Evolutionary conservation across 2,888 invertebrate species (phyloP).

Genomic region (Acronicta psi): DNA sequence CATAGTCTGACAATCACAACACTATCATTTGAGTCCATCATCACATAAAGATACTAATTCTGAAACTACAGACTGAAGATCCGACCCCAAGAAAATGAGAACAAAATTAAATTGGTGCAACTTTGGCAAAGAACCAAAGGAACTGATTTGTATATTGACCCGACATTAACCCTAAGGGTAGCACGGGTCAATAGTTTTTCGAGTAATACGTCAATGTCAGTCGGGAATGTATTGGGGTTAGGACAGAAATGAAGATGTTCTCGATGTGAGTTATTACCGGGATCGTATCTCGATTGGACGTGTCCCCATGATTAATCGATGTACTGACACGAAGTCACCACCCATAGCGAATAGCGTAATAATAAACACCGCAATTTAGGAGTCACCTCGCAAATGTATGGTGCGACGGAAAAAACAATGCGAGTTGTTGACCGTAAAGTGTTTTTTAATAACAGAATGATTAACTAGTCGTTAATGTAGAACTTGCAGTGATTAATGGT

Average conservation of each 20-base stretch:
- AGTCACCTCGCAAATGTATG: conserved; percentile 40
- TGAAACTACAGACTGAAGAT: conserved; percentile 16
- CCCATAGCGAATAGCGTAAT: conserved; percentile 34
- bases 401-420: conserved; percentile 43
- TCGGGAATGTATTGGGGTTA: conserved; percentile 57
- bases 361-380: conserved; percentile 39
- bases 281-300: conserved; percentile 50
- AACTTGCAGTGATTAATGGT: conserved; percentile 49
- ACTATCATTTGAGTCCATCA: too few species aligned
- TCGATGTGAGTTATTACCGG: conserved; percentile 58
- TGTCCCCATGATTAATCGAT: conserved; percentile 64
- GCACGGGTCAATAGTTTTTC: conserved; percentile 50
- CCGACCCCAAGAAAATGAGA: conserved; percentile 22
- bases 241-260: conserved; percentile 60
- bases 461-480: conserved; percentile 36
- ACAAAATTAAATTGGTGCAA: conserved; percentile 36
- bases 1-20: conserved; percentile 1
- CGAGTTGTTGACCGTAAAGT: conserved; percentile 47
- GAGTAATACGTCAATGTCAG: conserved; percentile 64
- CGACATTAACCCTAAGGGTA: conserved; percentile 49
- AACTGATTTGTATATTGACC: conserved; percentile 53
- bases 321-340: conserved; percentile 44
- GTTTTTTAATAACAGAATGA: conserved; percentile 54
- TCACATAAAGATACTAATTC: not conserved
- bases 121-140: conserved; percentile 38